Base-by-base conservation (phyloP, 23 tunicate species). In the Halocynthia aurantium region DNA sequence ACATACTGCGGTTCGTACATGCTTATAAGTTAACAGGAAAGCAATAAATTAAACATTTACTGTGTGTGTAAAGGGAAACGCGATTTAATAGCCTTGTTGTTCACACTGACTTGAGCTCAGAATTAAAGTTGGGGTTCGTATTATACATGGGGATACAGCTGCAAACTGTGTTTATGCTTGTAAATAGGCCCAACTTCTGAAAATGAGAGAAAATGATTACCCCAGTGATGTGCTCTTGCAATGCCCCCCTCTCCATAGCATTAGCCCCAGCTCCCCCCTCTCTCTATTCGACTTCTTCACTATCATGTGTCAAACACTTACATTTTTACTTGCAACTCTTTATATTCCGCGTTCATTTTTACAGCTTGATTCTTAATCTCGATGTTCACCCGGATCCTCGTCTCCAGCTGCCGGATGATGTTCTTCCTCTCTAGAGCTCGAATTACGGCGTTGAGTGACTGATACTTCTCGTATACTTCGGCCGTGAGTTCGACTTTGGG, bases 281-380 rank as follows among this genome's bases (percentile, higher is more conserved):
- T 10, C 31, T 9, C 31, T 65, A 13, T 20, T 15, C 5, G 22
- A 10, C 10, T 15, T 65, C 17, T 15, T 60, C 4, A 60, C n/a
- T 15, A 15, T 60, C n/a, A 60, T 15, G n/a, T 15, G n/a, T 60
- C 18, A 21, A 40, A 0, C 8, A 74, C 78, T 74, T n/a, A 74
- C 78, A 64, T 74, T 54, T 74, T 74, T 52, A 5, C 21, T 12
- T 56, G 63, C 0, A 74, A 50, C 19, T 52, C 6, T 21, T 56
- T 55, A 31, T 74, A 74, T 53, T 74, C 78, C 5, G 12, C 31
- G 56, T 74, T 74, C 40, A 74, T 62, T 12, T 10, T 10, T 0
- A 51, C 22, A 7, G 78, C 78, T 56, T 74, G 78, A n/a, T 53
- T 74, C 31, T 74, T 74, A 18, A 74, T 22, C 50, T 74, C 78